Percentiles rank a stretch among this genome's conserved stretches.
These are phyloP conservation scores for Cremastinae sp. DNA, from an alignment of 2,888 invertebrate species.

Conservation along the genomic window DNA sequence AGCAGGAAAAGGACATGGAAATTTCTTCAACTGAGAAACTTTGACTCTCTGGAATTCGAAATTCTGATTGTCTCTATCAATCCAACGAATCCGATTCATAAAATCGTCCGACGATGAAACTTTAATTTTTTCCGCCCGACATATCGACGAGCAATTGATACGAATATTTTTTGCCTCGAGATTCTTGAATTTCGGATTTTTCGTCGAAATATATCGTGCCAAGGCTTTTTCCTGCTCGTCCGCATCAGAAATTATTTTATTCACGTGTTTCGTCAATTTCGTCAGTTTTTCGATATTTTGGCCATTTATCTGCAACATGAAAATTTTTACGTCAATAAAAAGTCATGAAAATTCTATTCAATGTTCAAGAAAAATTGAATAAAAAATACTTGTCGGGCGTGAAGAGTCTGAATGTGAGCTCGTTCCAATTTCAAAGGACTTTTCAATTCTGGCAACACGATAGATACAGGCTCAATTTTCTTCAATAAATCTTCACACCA, in stretches of 20 bases:
- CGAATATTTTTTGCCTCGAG: constrained; percentile 62
- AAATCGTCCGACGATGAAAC: constrained; percentile 44
- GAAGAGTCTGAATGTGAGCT: constrained; percentile 61
- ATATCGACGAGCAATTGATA: constrained; percentile 65
- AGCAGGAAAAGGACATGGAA: constrained; percentile 69
- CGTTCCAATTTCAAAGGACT: constrained; percentile 56
- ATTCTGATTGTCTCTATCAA: constrained; percentile 60
- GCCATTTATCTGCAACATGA: constrained; percentile 65
- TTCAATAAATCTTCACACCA: constrained; percentile 68
- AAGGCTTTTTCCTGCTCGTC: constrained; percentile 41
- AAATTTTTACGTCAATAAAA: too few species aligned
- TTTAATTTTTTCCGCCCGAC: constrained; percentile 61
- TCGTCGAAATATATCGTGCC: constrained; percentile 41
- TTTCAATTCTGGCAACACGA: constrained; percentile 27
- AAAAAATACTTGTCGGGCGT: constrained; percentile 19
- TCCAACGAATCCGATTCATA: constrained; percentile 58
- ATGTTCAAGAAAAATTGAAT: too few species aligned
- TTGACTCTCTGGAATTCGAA: constrained; percentile 71
- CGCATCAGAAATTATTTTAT: constrained; percentile 56
- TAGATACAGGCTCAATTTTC: constrained; percentile 45
- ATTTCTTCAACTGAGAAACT: constrained; percentile 65
- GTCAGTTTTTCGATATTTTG: constrained; percentile 58
- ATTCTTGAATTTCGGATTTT: constrained; percentile 54
- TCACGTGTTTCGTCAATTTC: constrained; percentile 59
- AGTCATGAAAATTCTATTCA: too few species aligned